Evolutionary conservation across 2,797 vertebrate species (phyloP).

Genomic region (Rhabdophis nuchalis): DNA sequence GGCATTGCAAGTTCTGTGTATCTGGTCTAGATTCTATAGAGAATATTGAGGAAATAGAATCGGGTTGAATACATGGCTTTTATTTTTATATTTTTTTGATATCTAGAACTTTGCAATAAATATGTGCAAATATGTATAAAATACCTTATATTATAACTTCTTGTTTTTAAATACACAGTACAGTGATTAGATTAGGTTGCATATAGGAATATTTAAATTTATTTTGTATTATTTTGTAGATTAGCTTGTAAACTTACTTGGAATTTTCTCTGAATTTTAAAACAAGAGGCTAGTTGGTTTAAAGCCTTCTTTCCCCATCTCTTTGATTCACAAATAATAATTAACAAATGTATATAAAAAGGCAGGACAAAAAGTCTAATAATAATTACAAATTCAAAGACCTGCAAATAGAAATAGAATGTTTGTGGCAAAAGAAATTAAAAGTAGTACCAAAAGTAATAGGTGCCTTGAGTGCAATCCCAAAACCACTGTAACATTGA

Average conservation of each 20-base stretch:
- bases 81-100: not conserved
- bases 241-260: not conserved
- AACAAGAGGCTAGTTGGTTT: not conserved
- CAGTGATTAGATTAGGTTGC: not conserved
- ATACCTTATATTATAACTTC: too few species aligned
- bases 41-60: not conserved
- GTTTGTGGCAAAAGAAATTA: not conserved
- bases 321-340: not conserved
- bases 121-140: too few species aligned
- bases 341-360: not conserved
- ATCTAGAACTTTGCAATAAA: not conserved
- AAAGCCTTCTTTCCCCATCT: not conserved
- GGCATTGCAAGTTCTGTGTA: not conserved
- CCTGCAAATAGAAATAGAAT: not conserved
- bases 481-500: not conserved
- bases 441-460: not conserved
- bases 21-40: not conserved
- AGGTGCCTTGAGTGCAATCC: not conserved
- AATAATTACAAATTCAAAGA: not conserved
- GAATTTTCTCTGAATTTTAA: slow-evolving; percentile 1
- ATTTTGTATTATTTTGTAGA: too few species aligned
- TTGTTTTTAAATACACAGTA: not conserved
- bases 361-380: not conserved
- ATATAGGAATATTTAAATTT: not conserved
- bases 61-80: not conserved